Evolutionary conservation across 2,888 invertebrate species (phyloP), one percentile per base, ranked within the genome.

Genomic region (Macroteleia sp.): DNA sequence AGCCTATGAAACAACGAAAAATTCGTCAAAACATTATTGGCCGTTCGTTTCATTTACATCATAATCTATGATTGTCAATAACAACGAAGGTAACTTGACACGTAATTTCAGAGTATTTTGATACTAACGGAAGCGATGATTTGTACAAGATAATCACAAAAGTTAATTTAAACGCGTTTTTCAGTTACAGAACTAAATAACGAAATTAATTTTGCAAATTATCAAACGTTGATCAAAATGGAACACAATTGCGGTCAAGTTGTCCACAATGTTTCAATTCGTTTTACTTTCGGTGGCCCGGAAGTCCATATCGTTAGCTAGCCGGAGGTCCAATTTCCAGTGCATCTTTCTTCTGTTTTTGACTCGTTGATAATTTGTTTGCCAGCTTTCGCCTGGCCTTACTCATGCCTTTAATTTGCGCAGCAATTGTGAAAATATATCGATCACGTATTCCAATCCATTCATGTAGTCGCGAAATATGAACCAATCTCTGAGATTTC

Each of bases 401-500:
- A 3, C 85, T 91, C 90, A 91, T 80, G 89, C 88, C 39, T 86
- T 81, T 54, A 89, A 61, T 36, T 82, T 80, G 34, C 74, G 78
- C 44, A 85, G 84, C 62, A 92, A 81, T 76, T 92, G 89, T 39
- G 92, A 89, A 85, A 93, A 92, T 61, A 93, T 92, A 75, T 94
- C 90, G 12, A 92, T 89, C 50, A 94, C 91, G 89, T 93, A 94
- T 80, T 94, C 93, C 41, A 95, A 91, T 4, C 92, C 92, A 85
- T 93, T 93, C 91, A 94, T 93, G 90, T 94, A 94, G 84, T 95
- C 94, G 64, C 94, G 90, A 87, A 93, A 93, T 81, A 95, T 94
- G 73, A 94, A 82, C 93, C 93, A 94, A 87, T 95, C 94, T 20
- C 94, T 91, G 3, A 93, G 83, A 78, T 93, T 92, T 17, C 93